A percentile compares a stretch with the other conserved stretches of the same genome.
Evolutionary conservation across 2,797 vertebrate genomes (phyloP).

Genomic region (Urophycis tenuis): DNA sequence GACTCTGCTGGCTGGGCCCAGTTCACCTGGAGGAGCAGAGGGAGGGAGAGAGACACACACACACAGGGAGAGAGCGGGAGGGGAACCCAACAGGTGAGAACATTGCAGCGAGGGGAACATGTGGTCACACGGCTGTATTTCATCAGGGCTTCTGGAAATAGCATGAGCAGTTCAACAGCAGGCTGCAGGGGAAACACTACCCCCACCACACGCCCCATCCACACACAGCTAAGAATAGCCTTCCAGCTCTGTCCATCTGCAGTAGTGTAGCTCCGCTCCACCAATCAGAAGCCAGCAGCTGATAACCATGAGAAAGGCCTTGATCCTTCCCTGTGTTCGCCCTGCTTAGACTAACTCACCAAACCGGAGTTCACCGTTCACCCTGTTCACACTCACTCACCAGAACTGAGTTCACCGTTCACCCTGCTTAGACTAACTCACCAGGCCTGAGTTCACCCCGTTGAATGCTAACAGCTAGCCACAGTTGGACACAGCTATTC

Average conservation of each 20-base stretch:
- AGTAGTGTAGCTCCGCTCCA: conserved; percentile 19
- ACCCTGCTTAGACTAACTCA: no score
- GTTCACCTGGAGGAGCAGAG: conserved; percentile 68
- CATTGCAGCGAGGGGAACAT: neutral
- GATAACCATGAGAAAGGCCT: neutral
- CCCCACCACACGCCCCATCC: neutral
- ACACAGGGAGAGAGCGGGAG: no score
- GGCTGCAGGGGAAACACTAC: conserved; percentile 25
- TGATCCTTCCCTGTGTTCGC: no score
- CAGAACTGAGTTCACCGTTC: no score
- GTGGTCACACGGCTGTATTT: neutral
- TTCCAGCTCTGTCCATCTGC: neutral
- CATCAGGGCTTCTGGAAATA: conserved; percentile 14
- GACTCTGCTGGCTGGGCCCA: conserved; percentile 79
- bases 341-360: no score
- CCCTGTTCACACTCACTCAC: no score
- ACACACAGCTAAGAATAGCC: conserved; percentile 39
- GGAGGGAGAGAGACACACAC: neutral
- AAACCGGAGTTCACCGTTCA: no score
- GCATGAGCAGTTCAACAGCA: conserved; percentile 27
- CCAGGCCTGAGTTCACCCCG: no score
- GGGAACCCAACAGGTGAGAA: neutral
- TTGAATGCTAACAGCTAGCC: no score
- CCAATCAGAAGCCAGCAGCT: conserved; percentile 25
- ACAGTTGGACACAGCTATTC: no score